These are phyloP conservation scores for Stegastes partitus DNA, from an alignment of 2,113 vertebrate genomes.

Conservation along the genomic window DNA sequence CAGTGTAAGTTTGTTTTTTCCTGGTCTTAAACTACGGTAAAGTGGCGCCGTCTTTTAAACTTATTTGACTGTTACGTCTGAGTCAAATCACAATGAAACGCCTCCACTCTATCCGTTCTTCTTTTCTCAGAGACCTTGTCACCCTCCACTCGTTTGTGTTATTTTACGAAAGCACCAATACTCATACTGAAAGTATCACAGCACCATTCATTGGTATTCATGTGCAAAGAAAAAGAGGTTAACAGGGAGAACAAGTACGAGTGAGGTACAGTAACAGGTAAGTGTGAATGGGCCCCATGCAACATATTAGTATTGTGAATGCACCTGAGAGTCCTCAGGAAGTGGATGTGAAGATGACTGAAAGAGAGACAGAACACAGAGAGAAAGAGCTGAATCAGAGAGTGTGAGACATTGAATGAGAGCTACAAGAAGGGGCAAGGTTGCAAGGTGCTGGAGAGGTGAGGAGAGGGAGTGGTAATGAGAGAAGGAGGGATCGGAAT, in stretches of 20 bases:
- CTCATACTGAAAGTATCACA: not conserved
- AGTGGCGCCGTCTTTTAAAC: not conserved
- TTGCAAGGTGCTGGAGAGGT: conserved; percentile 54
- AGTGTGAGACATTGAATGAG: conserved; percentile 10
- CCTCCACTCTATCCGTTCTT: not conserved
- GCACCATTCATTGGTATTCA: too few relatives aligned
- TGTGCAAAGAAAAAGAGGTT: not conserved
- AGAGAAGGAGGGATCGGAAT: conserved; percentile 59
- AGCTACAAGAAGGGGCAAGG: conserved; percentile 34
- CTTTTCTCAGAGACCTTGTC: not conserved
- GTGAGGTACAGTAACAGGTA: conserved; percentile 8
- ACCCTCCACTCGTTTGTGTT: not conserved
- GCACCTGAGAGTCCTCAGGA: conserved; percentile 24
- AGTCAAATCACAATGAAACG: not conserved
- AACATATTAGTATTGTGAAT: conserved; percentile 17
- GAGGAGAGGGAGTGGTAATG: conserved; percentile 68
- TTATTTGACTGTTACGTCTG: not conserved
- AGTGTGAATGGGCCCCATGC: conserved; percentile 8
- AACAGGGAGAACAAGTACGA: not conserved
- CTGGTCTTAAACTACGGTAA: not conserved
- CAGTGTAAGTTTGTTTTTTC: not conserved
- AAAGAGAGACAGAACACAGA: conserved; percentile 17
- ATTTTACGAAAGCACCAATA: not conserved
- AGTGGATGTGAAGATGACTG: conserved; percentile 7
- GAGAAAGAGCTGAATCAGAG: conserved; percentile 52